Conservation (phyloP, 2,113 vertebrate species). For the Circaetus cinerascens region DNA sequence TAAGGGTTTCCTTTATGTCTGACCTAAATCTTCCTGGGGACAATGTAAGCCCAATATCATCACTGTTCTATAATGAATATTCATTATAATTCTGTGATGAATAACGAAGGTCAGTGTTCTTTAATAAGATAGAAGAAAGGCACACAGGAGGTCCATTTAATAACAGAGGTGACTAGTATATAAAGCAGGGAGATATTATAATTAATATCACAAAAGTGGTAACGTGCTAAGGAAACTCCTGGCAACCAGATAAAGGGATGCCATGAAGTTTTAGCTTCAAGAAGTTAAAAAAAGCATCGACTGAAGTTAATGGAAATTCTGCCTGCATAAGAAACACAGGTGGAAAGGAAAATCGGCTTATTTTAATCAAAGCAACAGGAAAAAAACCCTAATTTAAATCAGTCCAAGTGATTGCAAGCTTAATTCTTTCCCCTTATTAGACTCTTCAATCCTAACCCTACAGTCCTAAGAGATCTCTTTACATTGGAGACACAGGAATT, state of each 20-base stretch:
- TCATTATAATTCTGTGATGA: neutral
- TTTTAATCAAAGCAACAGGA: constrained; percentile 50
- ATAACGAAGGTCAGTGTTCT: neutral
- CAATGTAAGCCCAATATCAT: neutral
- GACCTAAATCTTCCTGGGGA: constrained; percentile 21
- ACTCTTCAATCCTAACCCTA: constrained; percentile 21
- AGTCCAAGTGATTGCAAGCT: constrained; percentile 43
- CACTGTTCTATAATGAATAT: constrained; percentile 8
- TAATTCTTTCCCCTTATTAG: constrained; percentile 55
- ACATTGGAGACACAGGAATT: neutral
- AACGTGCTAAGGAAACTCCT: neutral
- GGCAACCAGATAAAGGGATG: neutral
- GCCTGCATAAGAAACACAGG: constrained; percentile 36
- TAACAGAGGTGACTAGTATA: neutral
- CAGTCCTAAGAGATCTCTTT: neutral
- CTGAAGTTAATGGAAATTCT: constrained; percentile 56
- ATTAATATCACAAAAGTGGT: neutral
- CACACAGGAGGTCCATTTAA: neutral
- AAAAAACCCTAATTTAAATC: constrained; percentile 35
- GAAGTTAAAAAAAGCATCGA: neutral
- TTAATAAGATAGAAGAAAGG: neutral
- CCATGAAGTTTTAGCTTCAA: neutral
- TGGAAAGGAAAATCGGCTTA: constrained; percentile 47
- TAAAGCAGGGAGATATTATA: neutral
- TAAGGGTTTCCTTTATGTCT: neutral